Evolutionary conservation across 2,113 vertebrate genomes (phyloP).

Genomic region (Eublepharis macularius): DNA sequence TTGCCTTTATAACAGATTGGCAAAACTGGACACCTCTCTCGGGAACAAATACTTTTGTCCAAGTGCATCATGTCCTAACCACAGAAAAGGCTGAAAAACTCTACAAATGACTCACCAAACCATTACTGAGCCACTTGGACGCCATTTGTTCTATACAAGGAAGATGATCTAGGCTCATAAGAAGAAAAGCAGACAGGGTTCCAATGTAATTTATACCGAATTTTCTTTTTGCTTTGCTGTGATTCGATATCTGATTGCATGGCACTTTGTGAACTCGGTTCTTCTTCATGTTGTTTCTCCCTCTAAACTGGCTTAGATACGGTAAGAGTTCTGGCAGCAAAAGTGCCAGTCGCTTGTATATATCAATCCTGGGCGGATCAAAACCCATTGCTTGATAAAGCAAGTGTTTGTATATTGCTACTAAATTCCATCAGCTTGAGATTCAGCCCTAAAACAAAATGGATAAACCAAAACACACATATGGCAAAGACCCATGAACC

Average conservation of each 20-base stretch:
- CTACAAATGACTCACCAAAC: constrained; percentile 46
- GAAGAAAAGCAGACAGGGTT: constrained; percentile 43
- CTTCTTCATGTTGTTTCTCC: background rate
- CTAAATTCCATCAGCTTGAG: background rate
- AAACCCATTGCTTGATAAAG: background rate
- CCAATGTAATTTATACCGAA: constrained; percentile 43
- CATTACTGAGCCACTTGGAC: constrained; percentile 36
- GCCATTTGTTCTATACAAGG: constrained; percentile 34
- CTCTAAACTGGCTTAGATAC: background rate
- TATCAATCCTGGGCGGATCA: background rate
- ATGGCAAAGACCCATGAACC: background rate
- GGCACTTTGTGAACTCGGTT: background rate
- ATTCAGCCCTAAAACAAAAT: background rate
- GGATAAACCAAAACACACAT: background rate
- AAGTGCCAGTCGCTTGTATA: background rate
- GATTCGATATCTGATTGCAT: constrained; percentile 39
- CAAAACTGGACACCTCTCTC: constrained; percentile 4
- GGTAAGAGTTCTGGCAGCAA: background rate
- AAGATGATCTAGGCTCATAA: constrained; percentile 38
- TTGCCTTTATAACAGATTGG: background rate
- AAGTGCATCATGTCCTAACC: background rate
- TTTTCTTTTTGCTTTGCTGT: background rate
- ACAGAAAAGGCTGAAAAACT: constrained; percentile 10
- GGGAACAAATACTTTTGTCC: background rate
- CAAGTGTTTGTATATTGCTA: background rate